Conservation (phyloP, 1,140 invertebrate species). For the Drosophila grimshawi region DNA sequence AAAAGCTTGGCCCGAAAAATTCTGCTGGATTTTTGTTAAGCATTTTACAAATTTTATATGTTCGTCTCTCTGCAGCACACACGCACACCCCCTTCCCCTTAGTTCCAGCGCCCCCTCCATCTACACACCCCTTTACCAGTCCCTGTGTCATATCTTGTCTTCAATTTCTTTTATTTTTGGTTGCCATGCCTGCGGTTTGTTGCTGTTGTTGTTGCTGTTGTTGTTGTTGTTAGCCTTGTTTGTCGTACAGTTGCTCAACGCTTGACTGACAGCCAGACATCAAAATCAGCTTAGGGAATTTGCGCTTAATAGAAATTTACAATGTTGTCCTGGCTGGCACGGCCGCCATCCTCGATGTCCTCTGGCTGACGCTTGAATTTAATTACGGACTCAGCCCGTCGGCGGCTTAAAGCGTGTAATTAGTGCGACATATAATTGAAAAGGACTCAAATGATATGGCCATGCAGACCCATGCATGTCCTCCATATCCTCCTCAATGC, state of each 20-base stretch:
- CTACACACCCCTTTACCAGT: not conserved
- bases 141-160: not conserved
- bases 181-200: slow-evolving; percentile 46
- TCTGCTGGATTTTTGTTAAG: slow-evolving; percentile 37
- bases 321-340: slow-evolving; percentile 45
- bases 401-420: slow-evolving; percentile 71
- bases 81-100: not conserved
- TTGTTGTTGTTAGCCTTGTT: not conserved
- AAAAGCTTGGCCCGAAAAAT: slow-evolving; percentile 60
- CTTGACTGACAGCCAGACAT: slow-evolving; percentile 65
- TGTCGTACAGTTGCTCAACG: slow-evolving; percentile 20
- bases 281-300: slow-evolving; percentile 72
- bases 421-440: slow-evolving; percentile 72
- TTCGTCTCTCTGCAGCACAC: slow-evolving; percentile 7
- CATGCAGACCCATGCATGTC: slow-evolving; percentile 9
- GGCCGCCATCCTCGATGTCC: slow-evolving; percentile 28
- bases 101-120: not conserved
- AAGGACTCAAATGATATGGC: slow-evolving; percentile 67
- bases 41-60: slow-evolving; percentile 60
- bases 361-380: slow-evolving; percentile 54
- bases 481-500: slow-evolving; percentile 16
- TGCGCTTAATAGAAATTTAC: slow-evolving; percentile 69
- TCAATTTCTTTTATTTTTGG: slow-evolving; percentile 39
- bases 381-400: slow-evolving; percentile 58
- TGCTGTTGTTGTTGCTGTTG: slow-evolving; percentile 13